These are phyloP conservation scores for Erinaceus europaeus DNA, from an alignment of 2,113 vertebrate species.

Conservation along the genomic window DNA sequence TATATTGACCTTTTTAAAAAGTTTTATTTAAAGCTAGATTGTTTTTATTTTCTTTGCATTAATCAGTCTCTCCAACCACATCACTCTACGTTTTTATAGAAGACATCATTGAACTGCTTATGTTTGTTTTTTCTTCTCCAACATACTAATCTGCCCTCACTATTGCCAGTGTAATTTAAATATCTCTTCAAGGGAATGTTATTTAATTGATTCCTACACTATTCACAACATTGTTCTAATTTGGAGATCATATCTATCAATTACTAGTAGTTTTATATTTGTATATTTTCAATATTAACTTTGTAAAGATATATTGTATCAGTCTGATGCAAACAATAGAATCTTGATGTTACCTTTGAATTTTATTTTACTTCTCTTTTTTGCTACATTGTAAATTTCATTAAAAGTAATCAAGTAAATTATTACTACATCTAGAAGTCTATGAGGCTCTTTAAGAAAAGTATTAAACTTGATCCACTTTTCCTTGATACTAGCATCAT, in stretches of 20 bases:
- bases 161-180: background rate
- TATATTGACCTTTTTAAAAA: constrained; percentile 12
- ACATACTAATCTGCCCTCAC: background rate
- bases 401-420: background rate
- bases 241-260: background rate
- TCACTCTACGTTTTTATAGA: background rate
- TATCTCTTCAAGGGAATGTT: background rate
- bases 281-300: background rate
- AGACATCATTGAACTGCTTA: background rate
- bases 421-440: background rate
- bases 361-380: background rate
- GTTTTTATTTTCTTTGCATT: too few species aligned
- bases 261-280: background rate
- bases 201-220: background rate
- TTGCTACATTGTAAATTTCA: background rate
- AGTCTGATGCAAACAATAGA: background rate
- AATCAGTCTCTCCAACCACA: background rate
- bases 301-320: background rate
- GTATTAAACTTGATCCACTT: background rate
- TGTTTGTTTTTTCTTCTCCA: background rate
- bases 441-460: background rate
- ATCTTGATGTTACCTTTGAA: background rate
- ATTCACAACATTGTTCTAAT: background rate
- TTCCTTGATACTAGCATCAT: background rate
- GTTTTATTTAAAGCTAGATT: too few species aligned